These are phyloP conservation scores for Melierax canorus DNA, from an alignment of 2,113 vertebrate species.

Conservation along the genomic window DNA sequence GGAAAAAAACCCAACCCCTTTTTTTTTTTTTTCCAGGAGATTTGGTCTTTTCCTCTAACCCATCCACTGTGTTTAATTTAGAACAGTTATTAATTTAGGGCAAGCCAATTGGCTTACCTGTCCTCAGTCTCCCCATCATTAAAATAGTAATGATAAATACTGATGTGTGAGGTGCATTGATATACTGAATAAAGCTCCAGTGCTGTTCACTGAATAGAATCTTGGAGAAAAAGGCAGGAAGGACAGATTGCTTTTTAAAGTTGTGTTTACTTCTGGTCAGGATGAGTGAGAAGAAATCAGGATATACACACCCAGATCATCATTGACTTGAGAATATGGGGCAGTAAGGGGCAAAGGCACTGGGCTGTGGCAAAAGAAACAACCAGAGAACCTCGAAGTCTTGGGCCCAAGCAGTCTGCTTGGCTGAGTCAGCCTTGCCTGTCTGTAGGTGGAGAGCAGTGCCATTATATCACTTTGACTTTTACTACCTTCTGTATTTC, in stretches of 20 bases:
- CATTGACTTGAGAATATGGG: background rate
- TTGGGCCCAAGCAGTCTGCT: background rate
- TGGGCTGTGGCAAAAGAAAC: background rate
- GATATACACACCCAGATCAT: background rate
- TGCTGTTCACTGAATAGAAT: background rate
- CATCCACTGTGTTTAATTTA: background rate
- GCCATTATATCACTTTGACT: background rate
- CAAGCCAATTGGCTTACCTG: constrained; percentile 8
- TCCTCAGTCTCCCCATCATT: background rate
- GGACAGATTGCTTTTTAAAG: background rate
- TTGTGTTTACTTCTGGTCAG: background rate
- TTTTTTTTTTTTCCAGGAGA: background rate
- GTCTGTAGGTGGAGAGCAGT: background rate
- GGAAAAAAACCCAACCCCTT: background rate
- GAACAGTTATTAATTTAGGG: background rate
- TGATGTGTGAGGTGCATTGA: background rate
- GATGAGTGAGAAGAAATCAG: background rate
- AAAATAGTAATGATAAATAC: background rate
- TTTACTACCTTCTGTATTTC: constrained; percentile 7
- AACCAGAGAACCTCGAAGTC: background rate
- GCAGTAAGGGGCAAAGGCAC: background rate
- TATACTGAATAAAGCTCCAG: background rate
- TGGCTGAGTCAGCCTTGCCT: background rate
- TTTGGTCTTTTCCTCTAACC: background rate
- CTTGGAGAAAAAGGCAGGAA: background rate